Percentiles rank a stretch among this genome's conserved stretches.
These are phyloP conservation scores for Drosophila kanekoi DNA, from an alignment of 2,888 invertebrate genomes.

Conservation along the genomic window DNA sequence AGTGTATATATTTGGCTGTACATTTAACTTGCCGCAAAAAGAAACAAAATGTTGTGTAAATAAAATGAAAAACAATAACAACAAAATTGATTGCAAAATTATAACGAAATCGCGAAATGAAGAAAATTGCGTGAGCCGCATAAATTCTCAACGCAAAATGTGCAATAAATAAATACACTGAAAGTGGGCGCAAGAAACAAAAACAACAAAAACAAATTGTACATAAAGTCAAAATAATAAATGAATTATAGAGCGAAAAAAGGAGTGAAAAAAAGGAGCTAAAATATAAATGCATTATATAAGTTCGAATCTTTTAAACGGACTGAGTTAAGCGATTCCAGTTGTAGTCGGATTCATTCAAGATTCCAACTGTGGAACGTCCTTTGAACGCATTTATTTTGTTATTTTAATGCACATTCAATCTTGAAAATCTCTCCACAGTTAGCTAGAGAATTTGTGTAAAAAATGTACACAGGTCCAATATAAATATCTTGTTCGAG, in stretches of 20 bases:
- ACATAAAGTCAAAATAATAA: slow-evolving; percentile 19
- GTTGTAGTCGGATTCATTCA: slow-evolving; percentile 10
- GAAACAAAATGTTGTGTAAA: slow-evolving; percentile 17
- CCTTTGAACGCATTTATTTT: not conserved
- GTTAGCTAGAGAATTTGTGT: too few species aligned
- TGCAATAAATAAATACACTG: slow-evolving; percentile 53
- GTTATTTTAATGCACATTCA: too few species aligned
- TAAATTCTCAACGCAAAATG: slow-evolving; percentile 65
- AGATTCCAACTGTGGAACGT: slow-evolving; percentile 5
- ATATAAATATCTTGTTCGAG: too few species aligned
- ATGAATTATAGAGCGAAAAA: slow-evolving; percentile 35
- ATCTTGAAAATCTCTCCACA: too few species aligned
- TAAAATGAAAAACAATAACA: slow-evolving; percentile 25
- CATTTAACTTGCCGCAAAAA: slow-evolving; percentile 11
- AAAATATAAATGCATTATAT: slow-evolving; percentile 26
- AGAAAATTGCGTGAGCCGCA: slow-evolving; percentile 69
- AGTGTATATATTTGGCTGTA: slow-evolving; percentile 24
- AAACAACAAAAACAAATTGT: slow-evolving; percentile 9
- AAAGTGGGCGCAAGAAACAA: slow-evolving; percentile 31
- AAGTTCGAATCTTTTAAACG: slow-evolving; percentile 15
- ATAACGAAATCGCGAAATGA: slow-evolving; percentile 50
- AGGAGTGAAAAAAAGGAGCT: slow-evolving; percentile 18
- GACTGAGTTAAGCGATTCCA: slow-evolving; percentile 16
- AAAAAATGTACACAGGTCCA: too few species aligned
- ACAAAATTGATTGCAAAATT: slow-evolving; percentile 58